Percentiles rank a stretch among this genome's conserved stretches.
Evolutionary conservation across 1,140 invertebrate species (phyloP).

Genomic region (Dolichoris vasculosae): DNA sequence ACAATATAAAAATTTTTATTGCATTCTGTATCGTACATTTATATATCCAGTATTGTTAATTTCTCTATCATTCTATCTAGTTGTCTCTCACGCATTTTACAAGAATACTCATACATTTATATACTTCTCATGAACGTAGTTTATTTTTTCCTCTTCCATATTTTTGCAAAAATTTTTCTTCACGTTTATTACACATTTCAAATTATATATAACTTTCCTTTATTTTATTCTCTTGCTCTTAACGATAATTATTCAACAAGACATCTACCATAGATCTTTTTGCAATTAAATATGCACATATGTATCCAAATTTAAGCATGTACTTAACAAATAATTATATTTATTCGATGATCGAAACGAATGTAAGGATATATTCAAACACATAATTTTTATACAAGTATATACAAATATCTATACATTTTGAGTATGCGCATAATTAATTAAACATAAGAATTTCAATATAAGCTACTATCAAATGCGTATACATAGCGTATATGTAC

Average conservation of each 20-base stretch:
- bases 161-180: neutral
- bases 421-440: neutral
- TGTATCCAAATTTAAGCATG: neutral
- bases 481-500: neutral
- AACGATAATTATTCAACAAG: slow-evolving; percentile 16
- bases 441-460: no score
- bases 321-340: neutral
- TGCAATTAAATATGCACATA: neutral
- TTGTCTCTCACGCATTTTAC: slow-evolving; percentile 32
- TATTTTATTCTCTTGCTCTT: slow-evolving; percentile 7
- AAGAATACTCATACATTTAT: neutral
- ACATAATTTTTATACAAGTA: neutral
- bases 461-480: no score
- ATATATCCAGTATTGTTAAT: no score
- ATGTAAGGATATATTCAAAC: no score
- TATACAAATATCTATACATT: slow-evolving; percentile 40
- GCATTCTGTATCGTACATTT: no score
- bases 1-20: no score
- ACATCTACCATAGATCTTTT: slow-evolving; percentile 56
- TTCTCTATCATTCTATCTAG: neutral
- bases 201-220: neutral
- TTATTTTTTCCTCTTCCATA: neutral
- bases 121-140: neutral
- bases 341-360: no score
- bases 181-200: slow-evolving; percentile 25